A percentile compares a stretch with the other conserved stretches of the same genome.
Conservation (phyloP, 2,113 vertebrate species). For the Centropristis striata region DNA sequence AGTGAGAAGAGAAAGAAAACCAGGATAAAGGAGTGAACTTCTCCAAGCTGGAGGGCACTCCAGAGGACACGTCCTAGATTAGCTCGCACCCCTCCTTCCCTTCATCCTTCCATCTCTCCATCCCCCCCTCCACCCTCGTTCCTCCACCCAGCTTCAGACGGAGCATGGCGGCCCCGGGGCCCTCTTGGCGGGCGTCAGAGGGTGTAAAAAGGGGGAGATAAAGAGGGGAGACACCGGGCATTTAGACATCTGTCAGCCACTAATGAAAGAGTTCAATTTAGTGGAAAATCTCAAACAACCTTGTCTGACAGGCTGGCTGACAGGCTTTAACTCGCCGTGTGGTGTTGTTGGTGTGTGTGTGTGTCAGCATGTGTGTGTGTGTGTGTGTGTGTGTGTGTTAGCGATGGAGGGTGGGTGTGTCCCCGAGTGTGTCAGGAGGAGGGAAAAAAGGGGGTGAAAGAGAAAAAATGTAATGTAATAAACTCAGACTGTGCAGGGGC, state of each 20-base stretch:
- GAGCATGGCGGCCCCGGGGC: conserved; percentile 47
- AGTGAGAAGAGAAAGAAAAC: conserved; percentile 22
- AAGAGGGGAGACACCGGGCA: conserved; percentile 45
- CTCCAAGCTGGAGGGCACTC: conserved; percentile 74
- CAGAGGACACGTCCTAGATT: conserved; percentile 81
- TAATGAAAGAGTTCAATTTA: conserved; percentile 86
- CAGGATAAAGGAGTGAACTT: conserved; percentile 52
- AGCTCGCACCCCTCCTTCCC: conserved; percentile 57
- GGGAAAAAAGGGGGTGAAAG: conserved; percentile 2
- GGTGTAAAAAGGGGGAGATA: background rate
- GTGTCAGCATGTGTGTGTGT: conserved; percentile 39
- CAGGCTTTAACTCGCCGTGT: conserved; percentile 72
- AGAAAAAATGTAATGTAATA: conserved; percentile 49
- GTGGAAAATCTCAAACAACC: conserved; percentile 84
- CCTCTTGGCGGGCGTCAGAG: conserved; percentile 23
- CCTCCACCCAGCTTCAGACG: conserved; percentile 41
- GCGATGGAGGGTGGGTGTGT: conserved; percentile 22
- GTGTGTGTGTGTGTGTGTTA: conserved; percentile 24
- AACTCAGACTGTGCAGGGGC: conserved; percentile 45
- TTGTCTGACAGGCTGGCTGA: conserved; percentile 75
- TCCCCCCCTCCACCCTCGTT: conserved; percentile 9
- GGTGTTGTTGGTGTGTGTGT: conserved; percentile 37
- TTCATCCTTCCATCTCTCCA: conserved; percentile 48
- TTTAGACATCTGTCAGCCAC: conserved; percentile 82
- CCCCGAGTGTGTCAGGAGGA: conserved; percentile 28